These are phyloP conservation scores for Catostomus latipinnis DNA, from an alignment of 2,797 vertebrate species.

Conservation along the genomic window DNA sequence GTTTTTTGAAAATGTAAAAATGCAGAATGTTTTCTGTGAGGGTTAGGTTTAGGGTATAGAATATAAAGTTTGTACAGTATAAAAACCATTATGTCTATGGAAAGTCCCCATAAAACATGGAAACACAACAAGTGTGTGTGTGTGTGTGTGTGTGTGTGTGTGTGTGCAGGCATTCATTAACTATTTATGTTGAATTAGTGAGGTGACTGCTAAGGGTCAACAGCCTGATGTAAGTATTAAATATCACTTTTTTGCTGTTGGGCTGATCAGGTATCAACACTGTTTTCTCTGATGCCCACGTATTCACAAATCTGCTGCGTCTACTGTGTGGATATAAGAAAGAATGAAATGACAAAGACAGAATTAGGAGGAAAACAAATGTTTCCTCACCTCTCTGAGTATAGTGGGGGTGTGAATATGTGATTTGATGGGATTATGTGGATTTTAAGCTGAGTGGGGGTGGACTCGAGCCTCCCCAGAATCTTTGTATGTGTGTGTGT, in stretches of 20 bases:
- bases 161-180: slow-evolving; percentile 56
- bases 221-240: slow-evolving; percentile 60
- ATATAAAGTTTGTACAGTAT: too few species aligned
- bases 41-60: too few species aligned
- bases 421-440: slow-evolving; percentile 59
- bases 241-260: slow-evolving; percentile 59
- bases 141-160: slow-evolving; percentile 7
- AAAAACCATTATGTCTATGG: too few species aligned
- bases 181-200: slow-evolving; percentile 59
- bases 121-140: too few species aligned
- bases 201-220: slow-evolving; percentile 63
- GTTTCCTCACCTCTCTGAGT: slow-evolving; percentile 44
- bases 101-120: too few species aligned
- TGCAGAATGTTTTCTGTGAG: too few species aligned
- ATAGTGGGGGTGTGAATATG: slow-evolving; percentile 44
- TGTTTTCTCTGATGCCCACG: slow-evolving; percentile 41
- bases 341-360: slow-evolving; percentile 25
- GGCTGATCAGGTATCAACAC: slow-evolving; percentile 52
- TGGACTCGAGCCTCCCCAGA: slow-evolving; percentile 44
- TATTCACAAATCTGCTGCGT: slow-evolving; percentile 47
- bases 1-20: too few species aligned
- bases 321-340: slow-evolving; percentile 17
- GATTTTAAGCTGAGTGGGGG: slow-evolving; percentile 67
- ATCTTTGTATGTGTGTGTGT: slow-evolving; percentile 36
- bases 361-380: slow-evolving; percentile 45